These are phyloP conservation scores for Matsumyia berberina DNA, from an alignment of 2,888 invertebrate species.

Conservation along the genomic window DNA sequence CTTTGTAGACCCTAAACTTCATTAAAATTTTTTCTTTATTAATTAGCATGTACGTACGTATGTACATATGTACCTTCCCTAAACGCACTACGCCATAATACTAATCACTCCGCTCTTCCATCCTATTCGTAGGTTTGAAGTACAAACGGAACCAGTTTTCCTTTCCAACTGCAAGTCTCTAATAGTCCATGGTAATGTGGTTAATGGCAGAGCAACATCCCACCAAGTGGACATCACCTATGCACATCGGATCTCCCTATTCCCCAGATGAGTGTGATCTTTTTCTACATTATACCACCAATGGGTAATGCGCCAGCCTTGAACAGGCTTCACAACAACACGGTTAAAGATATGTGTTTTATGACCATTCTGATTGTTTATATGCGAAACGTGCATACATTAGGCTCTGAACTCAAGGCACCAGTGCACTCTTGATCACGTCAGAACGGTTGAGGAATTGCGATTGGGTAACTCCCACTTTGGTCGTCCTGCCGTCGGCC, in stretches of 20 bases:
- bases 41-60: too few relatives aligned
- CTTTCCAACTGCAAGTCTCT: neutral
- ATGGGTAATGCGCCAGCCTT: constrained; percentile 14
- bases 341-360: constrained; percentile 51
- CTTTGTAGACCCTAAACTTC: too few relatives aligned
- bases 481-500: constrained; percentile 55
- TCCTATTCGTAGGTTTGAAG: neutral
- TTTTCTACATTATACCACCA: constrained; percentile 4
- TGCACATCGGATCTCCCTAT: constrained; percentile 3
- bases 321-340: constrained; percentile 8
- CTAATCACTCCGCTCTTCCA: neutral
- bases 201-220: constrained; percentile 10
- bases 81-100: constrained; percentile 7
- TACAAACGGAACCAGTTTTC: constrained; percentile 8
- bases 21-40: too few relatives aligned
- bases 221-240: constrained; percentile 24
- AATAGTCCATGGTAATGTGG: constrained; percentile 13
- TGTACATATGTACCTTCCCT: too few relatives aligned
- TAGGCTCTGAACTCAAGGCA: constrained; percentile 41
- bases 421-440: constrained; percentile 57
- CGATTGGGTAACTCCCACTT: constrained; percentile 68
- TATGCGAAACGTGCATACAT: constrained; percentile 62
- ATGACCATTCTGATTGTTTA: constrained; percentile 49
- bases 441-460: constrained; percentile 65
- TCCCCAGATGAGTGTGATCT: constrained; percentile 10